phyloP scores from a whole-genome alignment of 2,113 vertebrate genomes.

The Lates calcarifer region DNA sequence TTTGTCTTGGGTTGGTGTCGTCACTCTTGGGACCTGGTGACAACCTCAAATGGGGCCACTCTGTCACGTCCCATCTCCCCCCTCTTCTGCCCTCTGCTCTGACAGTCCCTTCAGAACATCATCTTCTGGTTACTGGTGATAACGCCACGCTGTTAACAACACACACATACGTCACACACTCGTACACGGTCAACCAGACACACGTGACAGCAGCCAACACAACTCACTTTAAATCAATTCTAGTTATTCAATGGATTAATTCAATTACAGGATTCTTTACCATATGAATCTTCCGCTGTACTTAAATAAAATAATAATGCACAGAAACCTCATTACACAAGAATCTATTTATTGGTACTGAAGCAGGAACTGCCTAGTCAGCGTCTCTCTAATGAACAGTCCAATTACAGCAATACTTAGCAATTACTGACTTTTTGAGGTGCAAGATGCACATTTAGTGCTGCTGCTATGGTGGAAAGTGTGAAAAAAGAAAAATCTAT shows the following conservation, averaged over 20 bases:
- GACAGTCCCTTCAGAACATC: slow-evolving; percentile 47
- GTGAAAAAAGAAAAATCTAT: not conserved
- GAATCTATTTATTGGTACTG: slow-evolving; percentile 24
- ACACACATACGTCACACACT: not conserved
- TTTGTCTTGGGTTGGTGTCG: slow-evolving; percentile 44
- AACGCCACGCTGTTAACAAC: not conserved
- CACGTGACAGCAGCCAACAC: not conserved
- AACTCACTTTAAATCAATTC: not conserved
- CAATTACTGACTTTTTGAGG: slow-evolving; percentile 30
- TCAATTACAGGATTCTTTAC: not conserved
- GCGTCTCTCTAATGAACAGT: slow-evolving; percentile 45
- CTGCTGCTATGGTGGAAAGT: not conserved
- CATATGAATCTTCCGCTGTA: not conserved
- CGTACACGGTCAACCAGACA: not conserved
- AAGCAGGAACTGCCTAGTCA: slow-evolving; percentile 18
- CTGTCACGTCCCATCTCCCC: slow-evolving; percentile 32
- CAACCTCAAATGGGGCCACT: slow-evolving; percentile 53
- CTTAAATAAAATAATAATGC: slow-evolving; percentile 14
- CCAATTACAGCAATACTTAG: slow-evolving; percentile 50
- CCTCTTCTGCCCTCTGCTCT: slow-evolving; percentile 4
- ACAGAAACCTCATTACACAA: slow-evolving; percentile 37
- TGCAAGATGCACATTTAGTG: slow-evolving; percentile 35
- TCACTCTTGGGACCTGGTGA: slow-evolving; percentile 54
- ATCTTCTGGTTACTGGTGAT: slow-evolving; percentile 18
- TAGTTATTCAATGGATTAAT: not conserved